A percentile compares a stretch with the other conserved stretches of the same genome.
Conservation (phyloP, 2,888 invertebrate species). For the Synergus itoensis region DNA sequence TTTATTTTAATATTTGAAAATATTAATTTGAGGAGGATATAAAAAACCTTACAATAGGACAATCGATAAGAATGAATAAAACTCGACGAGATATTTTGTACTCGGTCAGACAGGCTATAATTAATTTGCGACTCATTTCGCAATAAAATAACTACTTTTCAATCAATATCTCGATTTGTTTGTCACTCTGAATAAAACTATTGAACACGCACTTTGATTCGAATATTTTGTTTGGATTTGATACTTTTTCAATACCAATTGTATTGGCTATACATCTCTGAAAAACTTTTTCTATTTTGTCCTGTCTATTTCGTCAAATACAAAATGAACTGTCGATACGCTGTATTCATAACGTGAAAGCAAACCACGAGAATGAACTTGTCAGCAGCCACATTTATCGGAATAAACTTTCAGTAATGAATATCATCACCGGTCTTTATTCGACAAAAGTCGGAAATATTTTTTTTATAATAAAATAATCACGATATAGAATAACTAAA, state of each 20-base stretch:
- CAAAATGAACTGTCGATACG: background rate
- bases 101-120: background rate
- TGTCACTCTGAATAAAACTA: background rate
- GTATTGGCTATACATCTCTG: background rate
- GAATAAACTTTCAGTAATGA: no score
- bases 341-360: background rate
- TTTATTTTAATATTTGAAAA: no score
- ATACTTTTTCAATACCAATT: background rate
- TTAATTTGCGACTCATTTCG: background rate
- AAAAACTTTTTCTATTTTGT: background rate
- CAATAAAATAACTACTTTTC: background rate
- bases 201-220: background rate
- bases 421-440: background rate
- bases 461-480: background rate
- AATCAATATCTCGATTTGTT: background rate
- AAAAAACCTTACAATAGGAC: no score
- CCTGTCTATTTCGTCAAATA: background rate
- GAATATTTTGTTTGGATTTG: background rate
- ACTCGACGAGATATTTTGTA: background rate
- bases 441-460: background rate
- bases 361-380: background rate
- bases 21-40: no score
- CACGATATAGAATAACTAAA: background rate
- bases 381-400: background rate
- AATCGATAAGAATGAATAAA: background rate